Base-by-base conservation (phyloP, 2,797 vertebrate species). In the Phylloscopus collybita region DNA sequence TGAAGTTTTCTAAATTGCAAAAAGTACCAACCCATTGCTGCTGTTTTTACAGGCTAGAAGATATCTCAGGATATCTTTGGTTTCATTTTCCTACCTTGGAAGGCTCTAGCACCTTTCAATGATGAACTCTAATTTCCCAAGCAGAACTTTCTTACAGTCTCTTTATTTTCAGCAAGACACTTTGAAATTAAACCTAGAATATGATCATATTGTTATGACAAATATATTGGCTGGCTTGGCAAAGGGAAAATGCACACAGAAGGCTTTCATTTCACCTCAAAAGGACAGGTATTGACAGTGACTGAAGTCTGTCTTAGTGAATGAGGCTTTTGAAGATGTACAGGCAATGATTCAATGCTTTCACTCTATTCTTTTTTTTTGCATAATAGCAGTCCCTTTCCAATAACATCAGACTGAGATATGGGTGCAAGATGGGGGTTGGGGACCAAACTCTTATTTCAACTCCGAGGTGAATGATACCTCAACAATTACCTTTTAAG, bases 251-350 rank as follows among this genome's bases (percentile, higher is more conserved):
- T 10, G 13, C 25, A 74, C 4, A 26, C 19, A 53, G 4, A 16
- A 66, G 51, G 30, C 54, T 93, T 92, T 70, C 51, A 66, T 66
- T 81, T 85, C 56, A 82, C 26, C 44, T 87, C 51, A 38, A 67
- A 90, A 75, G 25, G 8, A 59, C 27, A 23, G 30, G 47, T 62
- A 75, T 27, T 66, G 44, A 57, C 38, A 72, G n/a, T 6, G 16
- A 91, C 60, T 75, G 50, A 88, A 90, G 44, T 60, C 60, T 75
- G 26, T 22, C 80, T 75, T 47, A 17, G 21, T 91, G n/a, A 91
- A 84, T 70, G 34, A 62, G 56, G 30, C 27, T 93, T 88, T 81
- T 86, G 83, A 83, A 93, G 29, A 32, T 29, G 51, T 17, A 29
- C 20, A 29, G 65, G n/a, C 90, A 90, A 88, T 38, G 2, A 91